A percentile compares a stretch with the other conserved stretches of the same genome.
Evolutionary conservation across 2,888 invertebrate species (phyloP).

Genomic region (Marasmarcha lunaedactyla): DNA sequence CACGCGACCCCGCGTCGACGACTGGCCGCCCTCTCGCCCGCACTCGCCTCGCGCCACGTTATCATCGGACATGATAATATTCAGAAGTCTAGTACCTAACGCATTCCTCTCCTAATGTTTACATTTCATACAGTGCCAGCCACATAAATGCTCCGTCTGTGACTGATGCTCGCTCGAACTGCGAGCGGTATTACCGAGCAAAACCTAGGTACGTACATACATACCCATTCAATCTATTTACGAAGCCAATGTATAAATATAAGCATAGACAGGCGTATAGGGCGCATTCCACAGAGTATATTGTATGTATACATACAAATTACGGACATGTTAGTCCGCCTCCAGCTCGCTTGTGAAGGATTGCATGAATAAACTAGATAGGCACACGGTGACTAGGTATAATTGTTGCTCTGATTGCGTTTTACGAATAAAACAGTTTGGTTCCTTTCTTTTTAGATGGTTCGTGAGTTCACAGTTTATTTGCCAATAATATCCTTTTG

Average conservation of each 20-base stretch:
- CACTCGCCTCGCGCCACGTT: constrained; percentile 42
- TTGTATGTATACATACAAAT: constrained; percentile 37
- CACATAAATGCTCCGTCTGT: constrained; percentile 13
- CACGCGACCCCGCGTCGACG: constrained; percentile 65
- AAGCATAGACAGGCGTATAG: constrained; percentile 40
- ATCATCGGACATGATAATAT: constrained; percentile 70
- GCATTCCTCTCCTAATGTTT: constrained; percentile 66
- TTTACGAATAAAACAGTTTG: no score
- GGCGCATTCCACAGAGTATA: constrained; percentile 60
- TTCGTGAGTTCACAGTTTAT: no score
- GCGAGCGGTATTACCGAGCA: constrained; percentile 44
- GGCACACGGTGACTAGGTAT: not conserved
- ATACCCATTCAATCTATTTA: constrained; percentile 67
- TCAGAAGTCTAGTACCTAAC: constrained; percentile 49
- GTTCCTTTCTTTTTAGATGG: no score
- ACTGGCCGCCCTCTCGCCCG: constrained; percentile 50
- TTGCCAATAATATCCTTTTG: no score
- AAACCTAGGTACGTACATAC: constrained; percentile 46
- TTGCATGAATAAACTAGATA: constrained; percentile 1
- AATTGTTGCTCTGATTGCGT: no score
- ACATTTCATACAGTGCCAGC: constrained; percentile 47
- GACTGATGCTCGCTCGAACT: constrained; percentile 39
- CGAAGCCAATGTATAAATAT: constrained; percentile 57
- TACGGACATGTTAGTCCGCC: constrained; percentile 22
- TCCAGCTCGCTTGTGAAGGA: not conserved